Evolutionary conservation across 2,797 vertebrate species (phyloP).

Genomic region (Austrolebias charrua): DNA sequence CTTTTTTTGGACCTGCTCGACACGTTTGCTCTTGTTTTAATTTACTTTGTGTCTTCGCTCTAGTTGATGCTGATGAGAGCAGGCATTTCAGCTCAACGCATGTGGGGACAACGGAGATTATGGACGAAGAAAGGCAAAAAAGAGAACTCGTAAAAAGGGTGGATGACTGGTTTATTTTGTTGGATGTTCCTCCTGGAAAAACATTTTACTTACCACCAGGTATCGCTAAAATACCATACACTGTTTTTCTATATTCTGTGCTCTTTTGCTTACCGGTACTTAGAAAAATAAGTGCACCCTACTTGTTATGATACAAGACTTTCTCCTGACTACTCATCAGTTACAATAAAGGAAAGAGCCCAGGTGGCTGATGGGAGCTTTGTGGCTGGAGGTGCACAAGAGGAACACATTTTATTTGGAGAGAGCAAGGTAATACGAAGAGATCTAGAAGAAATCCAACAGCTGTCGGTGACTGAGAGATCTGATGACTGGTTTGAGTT

Average conservation of each 20-base stretch:
- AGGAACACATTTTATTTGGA: conserved; percentile 35
- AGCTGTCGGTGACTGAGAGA: conserved; percentile 11
- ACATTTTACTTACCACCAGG: conserved; percentile 46
- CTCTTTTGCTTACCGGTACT: neutral
- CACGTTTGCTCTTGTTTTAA: conserved; percentile 2
- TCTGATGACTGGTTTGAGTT: conserved; percentile 67
- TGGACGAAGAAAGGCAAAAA: conserved; percentile 24
- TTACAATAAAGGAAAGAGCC: conserved; percentile 16
- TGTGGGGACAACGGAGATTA: conserved; percentile 26
- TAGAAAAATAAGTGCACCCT: neutral
- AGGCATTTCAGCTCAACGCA: conserved; percentile 20
- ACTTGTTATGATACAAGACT: conserved; percentile 6
- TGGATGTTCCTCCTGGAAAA: conserved; percentile 49
- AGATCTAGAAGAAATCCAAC: conserved; percentile 17
- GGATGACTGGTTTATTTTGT: conserved; percentile 69
- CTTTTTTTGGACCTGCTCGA: neutral
- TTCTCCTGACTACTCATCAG: conserved; percentile 45
- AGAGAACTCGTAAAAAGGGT: conserved; percentile 32
- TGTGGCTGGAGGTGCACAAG: conserved; percentile 14
- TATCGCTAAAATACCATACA: conserved; percentile 27
- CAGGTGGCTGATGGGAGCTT: conserved; percentile 15
- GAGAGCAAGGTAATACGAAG: conserved; percentile 36
- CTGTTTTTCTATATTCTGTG: conserved; percentile 5
- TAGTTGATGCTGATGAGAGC: conserved; percentile 34
- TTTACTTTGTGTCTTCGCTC: conserved; percentile 22